phyloP scores from a whole-genome alignment of 2,797 vertebrate species.

The Streptopelia turtur region DNA sequence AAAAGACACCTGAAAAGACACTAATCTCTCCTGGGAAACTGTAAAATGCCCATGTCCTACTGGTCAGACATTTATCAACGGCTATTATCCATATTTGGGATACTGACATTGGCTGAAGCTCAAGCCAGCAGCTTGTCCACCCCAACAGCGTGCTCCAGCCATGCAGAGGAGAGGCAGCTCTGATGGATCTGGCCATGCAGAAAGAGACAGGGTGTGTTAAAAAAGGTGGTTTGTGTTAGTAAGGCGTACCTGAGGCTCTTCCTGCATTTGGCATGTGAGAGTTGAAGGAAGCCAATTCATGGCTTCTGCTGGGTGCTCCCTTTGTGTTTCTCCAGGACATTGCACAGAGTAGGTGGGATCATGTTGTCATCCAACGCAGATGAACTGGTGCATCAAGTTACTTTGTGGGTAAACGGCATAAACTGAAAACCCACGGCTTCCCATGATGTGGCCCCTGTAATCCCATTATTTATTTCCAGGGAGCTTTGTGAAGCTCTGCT shows the following conservation, averaged over 20 bases:
- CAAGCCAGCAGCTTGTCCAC: not conserved
- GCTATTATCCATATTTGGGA: not conserved
- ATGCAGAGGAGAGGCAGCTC: not conserved
- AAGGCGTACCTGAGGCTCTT: not conserved
- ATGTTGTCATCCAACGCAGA: rapidly evolving
- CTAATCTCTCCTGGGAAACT: not conserved
- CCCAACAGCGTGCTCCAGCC: not conserved
- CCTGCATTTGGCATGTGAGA: not conserved
- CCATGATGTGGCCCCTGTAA: not conserved
- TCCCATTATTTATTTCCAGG: not conserved
- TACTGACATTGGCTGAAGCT: not conserved
- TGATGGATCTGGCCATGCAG: not conserved
- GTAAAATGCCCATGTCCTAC: not conserved
- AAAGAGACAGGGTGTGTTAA: not conserved
- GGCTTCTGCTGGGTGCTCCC: not conserved
- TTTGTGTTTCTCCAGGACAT: not conserved
- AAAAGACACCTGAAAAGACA: too few relatives aligned
- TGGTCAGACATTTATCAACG: not conserved
- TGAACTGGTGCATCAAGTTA: not conserved
- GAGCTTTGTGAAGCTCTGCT: not conserved
- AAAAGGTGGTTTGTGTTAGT: not conserved
- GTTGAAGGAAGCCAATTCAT: not conserved
- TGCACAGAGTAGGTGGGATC: not conserved
- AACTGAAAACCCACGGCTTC: rapidly evolving
- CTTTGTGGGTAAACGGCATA: not conserved